Percentiles rank a stretch among this genome's conserved stretches.
phyloP scores from a whole-genome alignment of 2,888 invertebrate genomes.

The Pachymerium ferrugineum region DNA sequence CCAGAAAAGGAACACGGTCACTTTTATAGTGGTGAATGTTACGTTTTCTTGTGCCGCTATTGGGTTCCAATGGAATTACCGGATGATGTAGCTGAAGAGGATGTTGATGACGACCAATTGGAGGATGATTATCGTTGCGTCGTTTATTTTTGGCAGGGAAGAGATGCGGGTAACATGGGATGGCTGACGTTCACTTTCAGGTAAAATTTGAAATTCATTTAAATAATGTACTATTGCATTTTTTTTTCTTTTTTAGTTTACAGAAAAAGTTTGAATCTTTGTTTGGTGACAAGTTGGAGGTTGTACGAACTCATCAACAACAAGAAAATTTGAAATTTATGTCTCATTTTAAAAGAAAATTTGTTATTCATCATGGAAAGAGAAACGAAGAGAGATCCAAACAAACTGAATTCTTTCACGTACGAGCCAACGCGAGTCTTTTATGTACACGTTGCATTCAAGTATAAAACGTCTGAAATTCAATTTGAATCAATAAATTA shows the following conservation, averaged over 20 bases:
- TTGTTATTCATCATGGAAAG: constrained; percentile 85
- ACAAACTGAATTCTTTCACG: constrained; percentile 81
- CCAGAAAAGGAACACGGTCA: constrained; percentile 87
- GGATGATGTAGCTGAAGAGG: constrained; percentile 54
- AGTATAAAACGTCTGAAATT: constrained; percentile 23
- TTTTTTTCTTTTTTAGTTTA: constrained; percentile 51
- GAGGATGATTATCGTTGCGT: constrained; percentile 83
- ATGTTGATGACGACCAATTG: constrained; percentile 49
- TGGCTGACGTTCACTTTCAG: constrained; percentile 99
- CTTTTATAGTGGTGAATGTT: constrained; percentile 92
- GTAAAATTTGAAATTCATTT: constrained; percentile 40
- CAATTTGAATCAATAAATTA: not conserved
- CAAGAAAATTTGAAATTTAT: constrained; percentile 98
- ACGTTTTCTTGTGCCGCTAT: constrained; percentile 95
- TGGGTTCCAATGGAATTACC: constrained; percentile 68
- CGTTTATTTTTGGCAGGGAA: constrained; percentile 98
- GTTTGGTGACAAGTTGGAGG: constrained; percentile 86
- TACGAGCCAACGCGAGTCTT: constrained; percentile 91
- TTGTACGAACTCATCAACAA: constrained; percentile 93
- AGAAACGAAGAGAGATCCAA: constrained; percentile 54
- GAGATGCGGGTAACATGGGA: constrained; percentile 95
- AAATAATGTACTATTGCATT: not conserved
- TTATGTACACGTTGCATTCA: constrained; percentile 88
- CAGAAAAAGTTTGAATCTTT: constrained; percentile 84
- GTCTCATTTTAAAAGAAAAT: constrained; percentile 91